Percentiles rank a stretch among this genome's conserved stretches.
These are phyloP conservation scores for Emys orbicularis DNA, from an alignment of 2,797 vertebrate genomes.

Conservation along the genomic window DNA sequence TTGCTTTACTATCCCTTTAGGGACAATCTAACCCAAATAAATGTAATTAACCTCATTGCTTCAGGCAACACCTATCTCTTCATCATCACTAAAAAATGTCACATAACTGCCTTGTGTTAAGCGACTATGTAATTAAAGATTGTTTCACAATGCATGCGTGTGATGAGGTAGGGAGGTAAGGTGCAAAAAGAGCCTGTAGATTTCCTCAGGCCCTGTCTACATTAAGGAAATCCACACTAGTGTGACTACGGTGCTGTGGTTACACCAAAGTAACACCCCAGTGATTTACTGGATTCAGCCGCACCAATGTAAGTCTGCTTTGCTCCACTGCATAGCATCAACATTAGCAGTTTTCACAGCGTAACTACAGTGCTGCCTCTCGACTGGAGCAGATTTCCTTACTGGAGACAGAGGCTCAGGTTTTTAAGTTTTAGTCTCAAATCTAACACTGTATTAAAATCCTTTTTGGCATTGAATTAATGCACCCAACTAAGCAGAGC, in stretches of 20 bases:
- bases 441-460: not conserved
- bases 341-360: not conserved
- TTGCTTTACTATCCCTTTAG: not conserved
- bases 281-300: constrained; percentile 52
- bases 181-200: not conserved
- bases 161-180: not conserved
- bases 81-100: not conserved
- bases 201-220: not conserved
- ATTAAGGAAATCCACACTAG: not conserved
- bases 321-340: constrained; percentile 2
- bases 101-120: not conserved
- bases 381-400: not conserved
- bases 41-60: not conserved
- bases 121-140: not conserved
- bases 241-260: not conserved
- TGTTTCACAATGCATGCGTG: not conserved
- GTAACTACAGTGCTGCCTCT: not conserved
- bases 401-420: not conserved
- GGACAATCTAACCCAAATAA: not conserved
- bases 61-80: not conserved
- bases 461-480: constrained; percentile 51
- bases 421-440: not conserved
- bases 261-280: not conserved
- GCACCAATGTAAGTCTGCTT: not conserved
- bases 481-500: constrained; percentile 57